Percentiles rank a stretch among this genome's conserved stretches.
Conservation (phyloP, 2,113 vertebrate genomes). For the Caretta caretta region DNA sequence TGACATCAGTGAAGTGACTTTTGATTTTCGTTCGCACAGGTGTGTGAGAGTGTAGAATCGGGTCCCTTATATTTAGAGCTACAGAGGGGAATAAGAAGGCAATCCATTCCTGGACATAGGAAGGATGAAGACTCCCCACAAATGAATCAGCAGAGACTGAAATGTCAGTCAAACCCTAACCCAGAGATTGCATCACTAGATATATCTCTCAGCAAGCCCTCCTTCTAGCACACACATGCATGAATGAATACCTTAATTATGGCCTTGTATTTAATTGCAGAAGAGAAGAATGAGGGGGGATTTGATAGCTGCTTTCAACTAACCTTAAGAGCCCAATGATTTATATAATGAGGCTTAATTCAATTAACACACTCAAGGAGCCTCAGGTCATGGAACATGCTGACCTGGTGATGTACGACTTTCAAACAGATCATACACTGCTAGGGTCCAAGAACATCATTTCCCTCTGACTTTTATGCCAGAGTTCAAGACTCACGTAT, state of each 20-base stretch:
- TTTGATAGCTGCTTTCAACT: too few relatives aligned
- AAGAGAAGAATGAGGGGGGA: too few relatives aligned
- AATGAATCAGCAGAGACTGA: neutral
- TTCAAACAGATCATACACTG: neutral
- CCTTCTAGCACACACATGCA: neutral
- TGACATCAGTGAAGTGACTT: neutral
- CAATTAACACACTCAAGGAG: conserved; percentile 47
- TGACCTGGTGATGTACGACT: neutral
- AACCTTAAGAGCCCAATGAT: conserved; percentile 51
- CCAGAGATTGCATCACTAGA: neutral
- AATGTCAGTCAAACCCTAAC: conserved; percentile 32
- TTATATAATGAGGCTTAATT: conserved; percentile 55
- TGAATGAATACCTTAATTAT: conserved; percentile 16
- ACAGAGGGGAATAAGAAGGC: neutral
- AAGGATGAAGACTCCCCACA: conserved; percentile 9
- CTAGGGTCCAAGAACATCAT: neutral
- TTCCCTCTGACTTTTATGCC: neutral
- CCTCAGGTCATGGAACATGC: neutral
- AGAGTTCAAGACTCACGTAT: neutral
- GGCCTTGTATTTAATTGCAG: conserved; percentile 33
- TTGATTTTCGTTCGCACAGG: neutral
- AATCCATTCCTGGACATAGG: neutral
- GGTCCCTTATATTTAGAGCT: neutral
- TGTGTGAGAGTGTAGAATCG: too few relatives aligned
- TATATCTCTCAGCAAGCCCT: neutral